Base-by-base conservation (phyloP, 1,140 invertebrate species). In the Tribolium castaneum region DNA sequence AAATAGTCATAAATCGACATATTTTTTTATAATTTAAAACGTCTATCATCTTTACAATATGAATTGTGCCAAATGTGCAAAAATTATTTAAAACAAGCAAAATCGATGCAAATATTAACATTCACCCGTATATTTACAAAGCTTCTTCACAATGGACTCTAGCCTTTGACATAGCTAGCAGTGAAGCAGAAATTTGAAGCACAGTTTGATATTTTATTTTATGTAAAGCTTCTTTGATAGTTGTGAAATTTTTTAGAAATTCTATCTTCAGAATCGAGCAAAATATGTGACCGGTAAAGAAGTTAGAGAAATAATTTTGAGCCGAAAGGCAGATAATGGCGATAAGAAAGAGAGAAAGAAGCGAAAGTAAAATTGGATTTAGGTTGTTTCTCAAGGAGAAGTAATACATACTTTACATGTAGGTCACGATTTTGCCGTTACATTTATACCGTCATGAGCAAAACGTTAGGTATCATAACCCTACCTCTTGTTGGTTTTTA, bases 391-490 rank as follows among this genome's bases (percentile, higher is more conserved):
- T 66, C 30, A 14, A 14, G 59, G 10, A 7, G 30, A 30, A 35
- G 35, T 12, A 66, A 35, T 34, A 35, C 5, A 66, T 13, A 22
- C n/a, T 66, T 66, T 35, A 35, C 12, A 66, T 35, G 59, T 66
- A 12, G 30, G 30, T 66, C 59, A 66, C 59, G 59, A 13, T 9
- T 66, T 35, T 6, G 25, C 6, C 12, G 59, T 66, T 66, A 66
- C 59, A 66, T 66, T 66, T 66, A 34, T 66, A 14, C 59, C n/a
- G 25, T 14, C 59, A 66, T 66, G 30, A 66, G 59, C 9, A 35
- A 35, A 66, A 66, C 30, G 25, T 66, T 35, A 66, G 59, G 25
- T 14, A 66, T 66, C 59, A 66, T 66, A 66, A 66, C 30, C 59
- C n/a, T 34, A 35, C 59, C 45, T 66, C 59, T 25, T 66, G 59